phyloP scores from a whole-genome alignment of 2,797 vertebrate species.

The Hybognathus amarus region DNA sequence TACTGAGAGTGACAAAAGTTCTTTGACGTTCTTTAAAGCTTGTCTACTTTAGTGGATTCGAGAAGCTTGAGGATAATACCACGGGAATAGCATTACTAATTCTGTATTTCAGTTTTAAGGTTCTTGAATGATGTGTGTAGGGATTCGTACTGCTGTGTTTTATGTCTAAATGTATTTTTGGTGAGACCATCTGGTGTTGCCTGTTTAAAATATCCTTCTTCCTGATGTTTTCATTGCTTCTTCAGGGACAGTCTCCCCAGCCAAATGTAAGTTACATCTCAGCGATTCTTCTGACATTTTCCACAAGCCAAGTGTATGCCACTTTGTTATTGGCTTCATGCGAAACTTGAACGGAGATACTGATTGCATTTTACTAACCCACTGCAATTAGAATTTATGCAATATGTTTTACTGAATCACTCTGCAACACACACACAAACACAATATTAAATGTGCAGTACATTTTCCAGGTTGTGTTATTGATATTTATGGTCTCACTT shows the following conservation, averaged over 20 bases:
- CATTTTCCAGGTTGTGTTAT: neutral
- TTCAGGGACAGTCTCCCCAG: neutral
- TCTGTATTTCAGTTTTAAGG: neutral
- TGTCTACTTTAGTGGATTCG: slow-evolving; percentile 10
- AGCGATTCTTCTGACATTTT: neutral
- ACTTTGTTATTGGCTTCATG: neutral
- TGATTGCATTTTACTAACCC: neutral
- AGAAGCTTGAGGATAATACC: neutral
- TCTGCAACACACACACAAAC: too few species aligned
- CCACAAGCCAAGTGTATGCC: neutral
- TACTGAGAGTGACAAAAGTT: slow-evolving; percentile 7
- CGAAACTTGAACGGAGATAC: neutral
- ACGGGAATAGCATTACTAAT: neutral
- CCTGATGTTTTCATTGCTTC: neutral
- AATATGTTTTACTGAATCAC: neutral
- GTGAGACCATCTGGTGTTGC: neutral
- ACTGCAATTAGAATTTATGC: neutral
- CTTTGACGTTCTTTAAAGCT: slow-evolving; percentile 6
- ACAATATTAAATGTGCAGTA: too few species aligned
- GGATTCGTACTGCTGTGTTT: neutral
- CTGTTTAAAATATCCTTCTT: neutral
- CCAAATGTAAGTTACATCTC: neutral
- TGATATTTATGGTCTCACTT: too few species aligned
- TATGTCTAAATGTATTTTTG: slow-evolving; percentile 9
- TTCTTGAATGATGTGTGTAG: neutral